Base-by-base conservation (phyloP, 1,140 invertebrate genomes). In the Holotrichia oblita region DNA sequence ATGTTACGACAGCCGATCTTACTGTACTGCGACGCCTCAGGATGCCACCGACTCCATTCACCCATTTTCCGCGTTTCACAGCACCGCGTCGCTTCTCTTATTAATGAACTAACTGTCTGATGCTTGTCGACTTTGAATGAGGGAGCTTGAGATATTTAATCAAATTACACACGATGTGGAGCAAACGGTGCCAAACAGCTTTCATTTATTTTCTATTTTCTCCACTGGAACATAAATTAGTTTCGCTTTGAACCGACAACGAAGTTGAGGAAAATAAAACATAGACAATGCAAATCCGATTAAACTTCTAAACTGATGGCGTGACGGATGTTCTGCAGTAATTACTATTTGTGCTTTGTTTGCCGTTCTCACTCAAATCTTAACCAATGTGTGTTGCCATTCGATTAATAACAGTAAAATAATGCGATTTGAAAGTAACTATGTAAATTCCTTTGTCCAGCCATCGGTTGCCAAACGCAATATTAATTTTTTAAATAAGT, bases 101-200 rank as follows among this genome's bases (percentile, higher is more conserved):
- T 20, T 55, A 69, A 69, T n/a, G 61, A 69, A 22, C 61, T 14
- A 69, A 27, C 61, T 27, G 61, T 69, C 61, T 69, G 61, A 10
- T 22, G 61, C 24, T 34, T 10, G 61, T 24, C 20, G 24, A 22
- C 61, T 69, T 69, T 69, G 24, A 34, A 69, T 34, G 61, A 22
- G 61, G 22, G 61, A 34, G 61, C 27, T 34, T 22, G 61, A 17
- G 61, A 7, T 34, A 69, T 34, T 69, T 69, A 69, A 69, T 69
- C 61, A 69, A 69, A 69, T 69, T 69, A 22, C 24, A 20, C 22
- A 69, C 61, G 61, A 27, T 69, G 61, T 69, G 9, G 27, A 69
- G 61, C 61, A 69, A 69, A 17, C 61, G 61, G 61, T 69, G 61
- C 61, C 61, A 69, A 69, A 69, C 61, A 20, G 61, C 61, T n/a